These are phyloP conservation scores for Megalonaias nervosa DNA, from an alignment of 1,140 invertebrate species.

Conservation along the genomic window DNA sequence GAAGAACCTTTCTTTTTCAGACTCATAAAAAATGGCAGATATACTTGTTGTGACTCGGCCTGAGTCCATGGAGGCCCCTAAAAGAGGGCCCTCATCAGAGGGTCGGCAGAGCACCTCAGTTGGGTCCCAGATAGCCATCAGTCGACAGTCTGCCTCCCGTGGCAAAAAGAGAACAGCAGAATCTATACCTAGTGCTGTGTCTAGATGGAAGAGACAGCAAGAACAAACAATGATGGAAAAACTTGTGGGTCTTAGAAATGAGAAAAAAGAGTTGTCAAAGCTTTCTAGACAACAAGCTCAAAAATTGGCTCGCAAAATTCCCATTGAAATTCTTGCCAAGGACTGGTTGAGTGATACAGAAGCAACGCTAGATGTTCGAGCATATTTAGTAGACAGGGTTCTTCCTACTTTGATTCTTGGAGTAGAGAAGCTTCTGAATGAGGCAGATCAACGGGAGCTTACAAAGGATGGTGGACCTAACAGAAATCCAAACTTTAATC, in stretches of 20 bases:
- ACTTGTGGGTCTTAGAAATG: conserved; percentile 55
- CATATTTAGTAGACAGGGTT: conserved; percentile 68
- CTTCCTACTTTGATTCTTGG: conserved; percentile 70
- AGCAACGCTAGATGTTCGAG: conserved; percentile 65
- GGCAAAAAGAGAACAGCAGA: conserved; percentile 9
- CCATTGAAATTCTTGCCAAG: conserved; percentile 67
- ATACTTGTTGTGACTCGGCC: conserved; percentile 30
- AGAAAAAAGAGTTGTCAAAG: conserved; percentile 60
- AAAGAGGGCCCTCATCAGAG: conserved; percentile 41
- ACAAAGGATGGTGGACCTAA: conserved; percentile 47
- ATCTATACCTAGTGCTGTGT: conserved; percentile 53
- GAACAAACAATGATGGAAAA: conserved; percentile 68
- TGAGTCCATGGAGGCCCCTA: conserved; percentile 32
- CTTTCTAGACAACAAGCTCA: conserved; percentile 54
- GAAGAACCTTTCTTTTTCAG: conserved; percentile 1
- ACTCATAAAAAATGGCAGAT: conserved; percentile 39
- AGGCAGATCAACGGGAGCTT: conserved; percentile 65
- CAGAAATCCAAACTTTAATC: conserved; percentile 69
- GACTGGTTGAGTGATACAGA: conserved; percentile 67
- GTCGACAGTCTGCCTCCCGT: conserved; percentile 31
- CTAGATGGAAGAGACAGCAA: conserved; percentile 62
- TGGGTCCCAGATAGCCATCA: conserved; percentile 32
- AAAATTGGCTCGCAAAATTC: conserved; percentile 67
- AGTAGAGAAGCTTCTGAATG: conserved; percentile 68
- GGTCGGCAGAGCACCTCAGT: conserved; percentile 18